Base-by-base conservation (phyloP, 1,140 invertebrate genomes). In the Polypedilum vanderplanki region DNA sequence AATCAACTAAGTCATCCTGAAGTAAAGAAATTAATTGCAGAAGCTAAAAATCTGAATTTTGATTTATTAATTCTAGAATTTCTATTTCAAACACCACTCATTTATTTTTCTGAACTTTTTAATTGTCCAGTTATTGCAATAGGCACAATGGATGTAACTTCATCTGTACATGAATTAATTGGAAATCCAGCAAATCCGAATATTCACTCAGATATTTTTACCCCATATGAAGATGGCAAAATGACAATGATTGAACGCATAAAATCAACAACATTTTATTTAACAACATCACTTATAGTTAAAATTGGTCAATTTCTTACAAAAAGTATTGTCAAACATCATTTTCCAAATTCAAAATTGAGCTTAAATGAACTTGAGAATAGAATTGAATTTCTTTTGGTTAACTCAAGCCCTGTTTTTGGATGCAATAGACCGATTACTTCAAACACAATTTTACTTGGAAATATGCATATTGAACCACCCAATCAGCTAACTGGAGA, bases 401-500 rank as follows among this genome's bases (percentile, higher is more conserved):
- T n/a, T n/a, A 57, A 57, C 15, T 12, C 46, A 57, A 57, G n/a
- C n/a, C 46, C 46, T n/a, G 10, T 15, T 15, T n/a, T 57, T 57
- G 46, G 46, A 12, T 12, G 12, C 12, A 57, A 12, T 4, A 12
- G 46, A n/a, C 46, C 46, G 12, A n/a, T 57, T 12, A 57, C 46
- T 1, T n/a, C 12, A 4, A 57, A 57, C n/a, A 57, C 46, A n/a
- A 57, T 57, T n/a, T n/a, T 57, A n/a, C 10, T 57, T 12, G 46
- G 46, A 15, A 57, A 57, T 57, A 12, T 57, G 1, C 46, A 57
- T 57, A 57, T 57, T 57, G 46, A 57, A 3, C 46, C 46, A 12
- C 46, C 46, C 10, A 57, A 57, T 12, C 3, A 57, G n/a, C 75
- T 83, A 5, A 80, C 79, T 0, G 65, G 79, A 64, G 81, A 79